Base-by-base conservation (phyloP, 37 sponge, comb jelly and placozoan species). In the Haliclona indistincta region DNA sequence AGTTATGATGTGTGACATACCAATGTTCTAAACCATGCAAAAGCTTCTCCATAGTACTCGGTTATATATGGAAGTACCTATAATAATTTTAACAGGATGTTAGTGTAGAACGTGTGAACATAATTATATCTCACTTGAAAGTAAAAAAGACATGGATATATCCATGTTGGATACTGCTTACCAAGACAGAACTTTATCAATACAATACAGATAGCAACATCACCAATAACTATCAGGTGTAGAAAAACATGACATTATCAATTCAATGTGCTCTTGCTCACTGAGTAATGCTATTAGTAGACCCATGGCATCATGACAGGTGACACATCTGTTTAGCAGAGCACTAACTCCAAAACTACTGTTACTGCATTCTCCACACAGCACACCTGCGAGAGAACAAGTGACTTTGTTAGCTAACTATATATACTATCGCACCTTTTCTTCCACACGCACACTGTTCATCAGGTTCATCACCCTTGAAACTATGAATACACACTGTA, bases 361-460 rank as follows among this genome's bases (percentile, higher is more conserved):
- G 23, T 83, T 67, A 7, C 43, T 67, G 39, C 89, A 89, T 15
- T 52, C 68, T 1, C 89, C 89, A 89, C 89, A 89, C 36, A 89
- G 61, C 28, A 79, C 30, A 61, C 89, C 89, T 89, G 53, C 29
- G 52, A 17, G 10, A 38, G 2, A 45, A 49, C 47, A 41, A 25
- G 49, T 47, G 13, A 47, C 13, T 47, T 8, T 47, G 49, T 47
- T 47, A 17, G 6, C 11, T 25, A n/a, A 8, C 15, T 26, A 32
- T 33, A 20, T 20, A n/a, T n/a, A n/a, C n/a, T n/a, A n/a, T n/a
- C n/a, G 8, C 15, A 66, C 67, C 67, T 34, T 36, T 66, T 39
- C 67, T 66, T 26, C 29, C 38, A 66, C 67, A 66, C 37, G 11
- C 26, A 66, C 67, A 66, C 38, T 66, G 67, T 17, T 7, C 11